Percentiles rank a stretch among this genome's conserved stretches.
phyloP scores from a whole-genome alignment of 2,888 invertebrate species.

The Ornithoptera alexandrae region DNA sequence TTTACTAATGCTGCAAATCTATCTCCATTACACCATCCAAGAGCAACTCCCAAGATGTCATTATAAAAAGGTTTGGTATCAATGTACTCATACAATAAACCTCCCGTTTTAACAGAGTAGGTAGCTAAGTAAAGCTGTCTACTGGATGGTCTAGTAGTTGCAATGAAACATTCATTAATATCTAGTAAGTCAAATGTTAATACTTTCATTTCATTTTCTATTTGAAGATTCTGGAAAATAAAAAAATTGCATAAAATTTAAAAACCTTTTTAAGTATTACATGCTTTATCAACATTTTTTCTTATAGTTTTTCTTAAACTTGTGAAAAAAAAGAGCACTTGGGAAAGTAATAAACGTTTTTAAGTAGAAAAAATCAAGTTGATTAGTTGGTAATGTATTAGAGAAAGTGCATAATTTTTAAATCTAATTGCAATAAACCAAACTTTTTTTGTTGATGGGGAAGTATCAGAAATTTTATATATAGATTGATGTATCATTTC shows the following conservation, averaged over 20 bases:
- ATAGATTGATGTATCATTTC: not conserved
- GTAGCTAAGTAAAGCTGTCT: constrained; percentile 43
- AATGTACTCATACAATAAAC: constrained; percentile 45
- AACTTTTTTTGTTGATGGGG: not conserved
- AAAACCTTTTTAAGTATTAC: no score
- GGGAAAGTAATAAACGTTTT: no score
- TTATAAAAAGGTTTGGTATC: constrained; percentile 37
- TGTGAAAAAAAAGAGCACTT: no score
- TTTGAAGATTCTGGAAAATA: constrained; percentile 52
- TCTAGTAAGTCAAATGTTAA: constrained; percentile 65
- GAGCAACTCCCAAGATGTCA: constrained; percentile 54
- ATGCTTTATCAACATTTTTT: no score
- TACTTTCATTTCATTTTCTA: constrained; percentile 46
- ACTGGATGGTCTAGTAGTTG: constrained; percentile 35
- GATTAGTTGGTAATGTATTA: not conserved
- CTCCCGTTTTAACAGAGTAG: constrained; percentile 57
- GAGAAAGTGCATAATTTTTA: not conserved
- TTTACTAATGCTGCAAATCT: constrained; percentile 66
- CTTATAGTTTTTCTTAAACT: no score
- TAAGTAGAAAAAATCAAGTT: not conserved
- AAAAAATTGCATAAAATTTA: not conserved
- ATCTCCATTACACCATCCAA: constrained; percentile 64
- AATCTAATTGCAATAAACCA: not conserved
- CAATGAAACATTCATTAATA: constrained; percentile 61
- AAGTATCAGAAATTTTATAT: not conserved